Evolutionary conservation across 2,888 invertebrate genomes (phyloP).

Genomic region (Drosophila nr. medialis): DNA sequence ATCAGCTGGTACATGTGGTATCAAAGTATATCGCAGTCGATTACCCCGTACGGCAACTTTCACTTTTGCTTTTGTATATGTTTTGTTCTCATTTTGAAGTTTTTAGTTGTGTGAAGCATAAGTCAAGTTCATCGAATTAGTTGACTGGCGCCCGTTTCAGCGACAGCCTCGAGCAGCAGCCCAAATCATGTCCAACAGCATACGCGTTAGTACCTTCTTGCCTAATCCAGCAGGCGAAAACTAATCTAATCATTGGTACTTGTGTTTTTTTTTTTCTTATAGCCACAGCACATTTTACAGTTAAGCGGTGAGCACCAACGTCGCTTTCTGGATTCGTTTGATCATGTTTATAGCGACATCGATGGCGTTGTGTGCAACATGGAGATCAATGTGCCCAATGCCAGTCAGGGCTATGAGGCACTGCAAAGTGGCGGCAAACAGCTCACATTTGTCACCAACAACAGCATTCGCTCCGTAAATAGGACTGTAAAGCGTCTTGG

Average conservation of each 20-base stretch:
- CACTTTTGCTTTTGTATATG: background rate
- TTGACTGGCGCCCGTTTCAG: constrained; percentile 23
- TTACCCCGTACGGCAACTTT: no score
- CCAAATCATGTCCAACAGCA: constrained; percentile 21
- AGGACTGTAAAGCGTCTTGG: constrained; percentile 70
- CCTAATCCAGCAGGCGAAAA: background rate
- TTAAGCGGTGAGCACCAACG: constrained; percentile 77
- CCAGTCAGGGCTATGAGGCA: constrained; percentile 78
- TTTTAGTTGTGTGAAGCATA: constrained; percentile 20
- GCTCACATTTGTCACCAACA: constrained; percentile 84
- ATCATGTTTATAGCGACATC: constrained; percentile 87
- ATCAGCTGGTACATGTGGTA: no score
- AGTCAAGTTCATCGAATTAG: constrained; percentile 40
- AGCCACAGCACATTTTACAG: constrained; percentile 69
- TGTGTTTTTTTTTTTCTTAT: background rate
- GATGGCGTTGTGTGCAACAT: constrained; percentile 86
- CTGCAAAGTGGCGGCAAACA: constrained; percentile 84
- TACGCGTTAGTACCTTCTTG: constrained; percentile 16
- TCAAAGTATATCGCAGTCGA: no score
- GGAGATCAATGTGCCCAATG: constrained; percentile 74
- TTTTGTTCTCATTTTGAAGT: constrained; percentile 17
- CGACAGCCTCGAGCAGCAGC: constrained; percentile 22
- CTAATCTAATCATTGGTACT: background rate
- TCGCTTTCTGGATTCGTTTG: constrained; percentile 85
- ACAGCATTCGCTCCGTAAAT: constrained; percentile 78